Conservation (phyloP, 2,113 vertebrate genomes). For the Cathartes aura region DNA sequence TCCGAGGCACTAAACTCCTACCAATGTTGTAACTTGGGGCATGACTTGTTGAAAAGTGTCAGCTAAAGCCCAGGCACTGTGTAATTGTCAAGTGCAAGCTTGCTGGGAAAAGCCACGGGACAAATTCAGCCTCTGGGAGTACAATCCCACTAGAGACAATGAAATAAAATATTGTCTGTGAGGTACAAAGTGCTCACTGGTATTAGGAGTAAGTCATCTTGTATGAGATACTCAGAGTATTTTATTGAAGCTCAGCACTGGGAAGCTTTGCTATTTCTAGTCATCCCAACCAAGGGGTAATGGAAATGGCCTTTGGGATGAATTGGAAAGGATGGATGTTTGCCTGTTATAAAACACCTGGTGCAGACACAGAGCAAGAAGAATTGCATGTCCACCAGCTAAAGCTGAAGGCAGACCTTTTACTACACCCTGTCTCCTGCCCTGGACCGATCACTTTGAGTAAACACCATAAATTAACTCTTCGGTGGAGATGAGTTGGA, state of each 20-base stretch:
- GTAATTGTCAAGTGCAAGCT: not conserved
- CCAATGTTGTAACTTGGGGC: not conserved
- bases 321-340: constrained; percentile 28
- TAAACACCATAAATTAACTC: constrained; percentile 41
- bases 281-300: constrained; percentile 17
- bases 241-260: not conserved
- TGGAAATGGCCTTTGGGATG: constrained; percentile 51
- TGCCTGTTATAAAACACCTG: constrained; percentile 38
- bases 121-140: not conserved
- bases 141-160: not conserved
- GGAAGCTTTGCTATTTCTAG: not conserved
- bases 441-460: not conserved
- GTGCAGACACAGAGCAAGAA: constrained; percentile 38
- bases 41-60: not conserved
- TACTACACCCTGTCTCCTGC: not conserved
- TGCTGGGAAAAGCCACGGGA: not conserved
- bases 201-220: not conserved
- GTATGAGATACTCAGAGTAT: not conserved
- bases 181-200: not conserved
- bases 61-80: not conserved
- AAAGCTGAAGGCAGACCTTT: not conserved
- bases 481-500: not conserved
- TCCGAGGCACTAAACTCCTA: not conserved
- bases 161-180: not conserved
- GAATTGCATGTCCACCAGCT: constrained; percentile 7